phyloP scores from a whole-genome alignment of 2,113 vertebrate genomes.

The Lynx canadensis region DNA sequence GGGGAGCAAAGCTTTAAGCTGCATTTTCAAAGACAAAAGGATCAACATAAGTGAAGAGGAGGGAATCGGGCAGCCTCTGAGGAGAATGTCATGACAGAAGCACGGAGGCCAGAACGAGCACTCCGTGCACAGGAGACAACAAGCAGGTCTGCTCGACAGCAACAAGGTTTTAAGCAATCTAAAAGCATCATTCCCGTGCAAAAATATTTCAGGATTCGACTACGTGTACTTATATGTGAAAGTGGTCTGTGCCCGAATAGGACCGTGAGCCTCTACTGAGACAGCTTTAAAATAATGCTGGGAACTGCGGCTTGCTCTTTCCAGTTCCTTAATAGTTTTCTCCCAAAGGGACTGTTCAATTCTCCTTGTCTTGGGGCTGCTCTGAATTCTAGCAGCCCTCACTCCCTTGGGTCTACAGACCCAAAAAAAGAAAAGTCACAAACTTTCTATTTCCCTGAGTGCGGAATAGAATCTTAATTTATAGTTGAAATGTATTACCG shows the following conservation, averaged over 20 bases:
- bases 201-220: background rate
- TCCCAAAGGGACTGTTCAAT: background rate
- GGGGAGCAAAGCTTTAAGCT: background rate
- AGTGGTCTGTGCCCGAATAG: background rate
- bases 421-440: background rate
- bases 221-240: background rate
- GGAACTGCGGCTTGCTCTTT: background rate
- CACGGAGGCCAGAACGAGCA: background rate
- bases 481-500: background rate
- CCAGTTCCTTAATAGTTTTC: background rate
- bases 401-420: background rate
- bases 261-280: background rate
- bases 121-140: background rate
- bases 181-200: background rate
- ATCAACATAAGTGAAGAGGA: background rate
- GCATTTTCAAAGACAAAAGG: background rate
- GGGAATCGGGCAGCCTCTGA: background rate
- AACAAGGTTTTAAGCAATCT: background rate
- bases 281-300: background rate
- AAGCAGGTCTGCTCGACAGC: background rate
- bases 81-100: background rate
- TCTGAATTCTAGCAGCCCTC: slow-evolving; percentile 28
- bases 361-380: background rate
- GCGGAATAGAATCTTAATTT: background rate
- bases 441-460: slow-evolving; percentile 36